Percentiles rank a stretch among this genome's conserved stretches.
phyloP scores from a whole-genome alignment of 2,113 vertebrate species.

The Clinocottus analis region DNA sequence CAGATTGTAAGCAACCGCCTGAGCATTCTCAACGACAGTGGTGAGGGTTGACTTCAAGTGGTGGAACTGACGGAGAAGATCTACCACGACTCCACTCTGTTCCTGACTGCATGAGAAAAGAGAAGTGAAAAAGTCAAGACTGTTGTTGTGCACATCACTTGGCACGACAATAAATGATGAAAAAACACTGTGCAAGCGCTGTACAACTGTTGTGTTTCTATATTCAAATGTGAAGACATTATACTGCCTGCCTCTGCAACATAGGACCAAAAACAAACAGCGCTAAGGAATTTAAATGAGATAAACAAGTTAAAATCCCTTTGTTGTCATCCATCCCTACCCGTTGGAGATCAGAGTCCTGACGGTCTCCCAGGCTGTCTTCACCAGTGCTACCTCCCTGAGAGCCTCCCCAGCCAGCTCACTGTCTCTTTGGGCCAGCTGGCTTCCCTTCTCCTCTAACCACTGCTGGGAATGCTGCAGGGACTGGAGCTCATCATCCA shows the following conservation, averaged over 20 bases:
- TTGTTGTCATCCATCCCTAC: conserved; percentile 76
- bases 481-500: conserved; percentile 93
- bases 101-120: conserved; percentile 85
- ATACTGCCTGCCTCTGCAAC: background rate
- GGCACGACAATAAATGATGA: background rate
- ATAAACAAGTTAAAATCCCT: background rate
- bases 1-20: conserved; percentile 81
- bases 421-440: conserved; percentile 90
- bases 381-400: conserved; percentile 86
- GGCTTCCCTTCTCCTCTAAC: conserved; percentile 92
- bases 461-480: conserved; percentile 92
- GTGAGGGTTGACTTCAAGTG: conserved; percentile 84
- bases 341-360: conserved; percentile 86
- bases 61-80: conserved; percentile 90
- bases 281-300: conserved; percentile 4
- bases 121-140: background rate
- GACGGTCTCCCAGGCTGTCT: conserved; percentile 88
- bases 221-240: background rate
- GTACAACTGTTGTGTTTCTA: conserved; percentile 1
- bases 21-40: conserved; percentile 86
- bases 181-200: background rate
- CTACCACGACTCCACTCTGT: conserved; percentile 86
- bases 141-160: background rate
- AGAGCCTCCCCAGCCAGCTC: conserved; percentile 86
- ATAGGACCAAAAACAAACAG: background rate